phyloP scores from a whole-genome alignment of 2,113 vertebrate species.

The Sinosuthora webbiana region DNA sequence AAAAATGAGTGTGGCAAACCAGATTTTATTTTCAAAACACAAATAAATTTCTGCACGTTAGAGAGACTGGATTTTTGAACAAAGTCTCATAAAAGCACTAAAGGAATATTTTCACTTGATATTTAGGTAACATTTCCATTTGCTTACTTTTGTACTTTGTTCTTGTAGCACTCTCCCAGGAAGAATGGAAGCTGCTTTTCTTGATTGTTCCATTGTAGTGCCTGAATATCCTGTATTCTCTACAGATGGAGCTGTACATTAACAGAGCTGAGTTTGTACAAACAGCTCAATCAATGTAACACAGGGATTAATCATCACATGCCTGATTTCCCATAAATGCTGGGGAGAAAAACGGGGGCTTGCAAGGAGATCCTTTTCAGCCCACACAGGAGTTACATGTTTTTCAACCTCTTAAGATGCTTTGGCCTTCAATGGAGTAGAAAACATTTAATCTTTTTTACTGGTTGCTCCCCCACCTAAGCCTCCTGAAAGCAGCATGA shows the following conservation, averaged over 20 bases:
- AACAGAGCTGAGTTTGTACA: constrained; percentile 46
- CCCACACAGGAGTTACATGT: background rate
- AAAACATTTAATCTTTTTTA: background rate
- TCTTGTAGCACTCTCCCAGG: background rate
- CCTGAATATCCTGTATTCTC: constrained; percentile 30
- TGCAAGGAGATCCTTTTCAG: background rate
- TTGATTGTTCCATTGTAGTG: constrained; percentile 30
- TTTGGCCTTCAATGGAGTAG: background rate
- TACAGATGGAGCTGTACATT: constrained; percentile 44
- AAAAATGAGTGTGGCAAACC: constrained; percentile 1
- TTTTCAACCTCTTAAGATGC: background rate
- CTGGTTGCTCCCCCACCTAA: background rate
- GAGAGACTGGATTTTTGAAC: background rate
- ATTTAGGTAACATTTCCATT: constrained; percentile 32
- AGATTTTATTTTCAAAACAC: constrained; percentile 27
- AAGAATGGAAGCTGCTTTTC: background rate
- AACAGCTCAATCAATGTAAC: constrained; percentile 40
- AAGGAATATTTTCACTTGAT: background rate
- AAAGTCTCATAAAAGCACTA: background rate
- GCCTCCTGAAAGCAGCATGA: background rate
- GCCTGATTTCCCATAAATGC: constrained; percentile 18
- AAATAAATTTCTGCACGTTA: background rate
- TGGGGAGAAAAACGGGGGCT: background rate
- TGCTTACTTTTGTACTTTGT: background rate
- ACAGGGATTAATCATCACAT: constrained; percentile 29